A percentile compares a stretch with the other conserved stretches of the same genome.
phyloP scores from a whole-genome alignment of 2,888 invertebrate species.

The Volucella inflata region DNA sequence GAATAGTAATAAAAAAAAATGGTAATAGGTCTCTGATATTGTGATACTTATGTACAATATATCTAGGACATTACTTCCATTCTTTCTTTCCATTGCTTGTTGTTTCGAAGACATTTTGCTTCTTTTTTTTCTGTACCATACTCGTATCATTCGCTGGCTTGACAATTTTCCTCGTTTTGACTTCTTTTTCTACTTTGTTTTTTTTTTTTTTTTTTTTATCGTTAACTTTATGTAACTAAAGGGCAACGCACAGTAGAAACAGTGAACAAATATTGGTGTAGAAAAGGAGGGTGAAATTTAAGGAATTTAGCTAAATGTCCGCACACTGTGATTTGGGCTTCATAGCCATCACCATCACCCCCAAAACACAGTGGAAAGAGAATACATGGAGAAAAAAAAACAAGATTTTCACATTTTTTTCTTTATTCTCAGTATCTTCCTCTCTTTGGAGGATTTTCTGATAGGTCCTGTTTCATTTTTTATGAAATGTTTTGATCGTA shows the following conservation, averaged over 20 bases:
- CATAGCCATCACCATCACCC: no score
- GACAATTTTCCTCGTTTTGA: conserved; percentile 32
- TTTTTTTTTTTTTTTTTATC: conserved; percentile 38
- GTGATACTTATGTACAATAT: conserved; percentile 27
- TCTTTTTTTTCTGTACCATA: background rate
- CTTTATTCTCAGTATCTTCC: background rate
- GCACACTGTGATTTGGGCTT: conserved; percentile 44
- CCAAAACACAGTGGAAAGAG: background rate
- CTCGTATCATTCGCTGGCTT: conserved; percentile 25
- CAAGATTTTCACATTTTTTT: conserved; percentile 34
- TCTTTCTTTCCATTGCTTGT: background rate
- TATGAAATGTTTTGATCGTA: conserved; percentile 65
- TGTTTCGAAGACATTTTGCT: conserved; percentile 1
- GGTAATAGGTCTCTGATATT: conserved; percentile 45
- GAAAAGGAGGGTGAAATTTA: conserved; percentile 23
- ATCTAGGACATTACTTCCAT: conserved; percentile 10
- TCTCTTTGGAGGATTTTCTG: conserved; percentile 7
- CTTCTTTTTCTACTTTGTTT: background rate
- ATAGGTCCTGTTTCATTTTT: conserved; percentile 41
- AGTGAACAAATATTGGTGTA: background rate
- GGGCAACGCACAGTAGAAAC: conserved; percentile 25
- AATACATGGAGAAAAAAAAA: conserved; percentile 6
- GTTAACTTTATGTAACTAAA: conserved; percentile 52
- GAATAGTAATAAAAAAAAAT: conserved; percentile 5
- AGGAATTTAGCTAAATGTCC: conserved; percentile 39